Evolutionary conservation across 2,888 invertebrate genomes (phyloP), one percentile per base, ranked within the genome.

Genomic region (Argyra leucocephala): DNA sequence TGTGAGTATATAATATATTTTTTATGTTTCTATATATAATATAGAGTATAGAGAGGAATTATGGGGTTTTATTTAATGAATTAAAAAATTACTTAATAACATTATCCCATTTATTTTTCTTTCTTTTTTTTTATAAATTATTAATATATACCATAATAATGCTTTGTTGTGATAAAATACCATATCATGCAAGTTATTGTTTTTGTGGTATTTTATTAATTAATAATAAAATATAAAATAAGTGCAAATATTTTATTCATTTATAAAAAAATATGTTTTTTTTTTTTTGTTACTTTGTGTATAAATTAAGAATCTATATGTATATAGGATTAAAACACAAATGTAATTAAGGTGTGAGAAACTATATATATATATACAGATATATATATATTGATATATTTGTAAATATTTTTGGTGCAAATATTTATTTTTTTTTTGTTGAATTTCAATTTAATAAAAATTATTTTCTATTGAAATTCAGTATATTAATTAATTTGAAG

Each of bases 301-400:
- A 48, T 18, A 48, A 48, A 15, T 48, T 48, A 48, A 48, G 15
- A 48, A 48, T 48, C 48, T 48, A 48, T 48, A 48, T 37, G 12
- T 37, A 37, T 48, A 48, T 15, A 48, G 48, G 48, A 48, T 48
- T 48, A 10, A 31, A 48, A 48, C 18, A 48, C n/a, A 48, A 48
- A 48, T 48, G 12, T 48, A 48, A 48, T 31, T 31, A 1, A 48
- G 48, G 48, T 48, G 48, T 48, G 48, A 48, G 37, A 48, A 48
- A 48, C 48, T 48, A 5, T 48, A 12, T 48, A 48, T 48, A 48
- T 31, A 23, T 22, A 58, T 58, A 22, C 15, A 22, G 7, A 23
- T 57, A 57, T 57, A 57, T n/a, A 57, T n/a, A n/a, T 6, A n/a
- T 57, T n/a, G n/a, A 57, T 57, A n/a, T 57, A n/a, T 57, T 21